These are phyloP conservation scores for Petaurus breviceps DNA, from an alignment of 2,113 vertebrate species.

Conservation along the genomic window DNA sequence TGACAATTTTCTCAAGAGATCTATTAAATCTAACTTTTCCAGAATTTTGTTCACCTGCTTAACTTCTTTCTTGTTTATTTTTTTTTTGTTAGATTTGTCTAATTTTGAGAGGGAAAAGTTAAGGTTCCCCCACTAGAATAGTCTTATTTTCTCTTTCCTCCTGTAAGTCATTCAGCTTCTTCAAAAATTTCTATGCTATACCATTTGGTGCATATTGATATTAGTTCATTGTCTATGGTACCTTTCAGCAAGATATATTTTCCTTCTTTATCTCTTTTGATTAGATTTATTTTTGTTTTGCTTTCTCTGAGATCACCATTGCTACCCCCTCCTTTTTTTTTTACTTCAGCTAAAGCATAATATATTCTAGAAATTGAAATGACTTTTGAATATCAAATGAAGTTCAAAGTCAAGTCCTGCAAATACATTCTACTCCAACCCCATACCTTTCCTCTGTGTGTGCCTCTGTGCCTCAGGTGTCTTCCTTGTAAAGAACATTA, in stretches of 20 bases:
- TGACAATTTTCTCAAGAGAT: background rate
- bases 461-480: background rate
- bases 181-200: too few relatives aligned
- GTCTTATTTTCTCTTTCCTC: too few relatives aligned
- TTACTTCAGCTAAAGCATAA: background rate
- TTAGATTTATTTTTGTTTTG: background rate
- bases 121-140: too few relatives aligned
- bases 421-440: background rate
- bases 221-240: background rate
- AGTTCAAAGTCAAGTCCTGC: too few relatives aligned
- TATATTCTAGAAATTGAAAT: background rate
- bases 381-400: too few relatives aligned
- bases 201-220: too few relatives aligned
- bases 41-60: too few relatives aligned
- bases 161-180: too few relatives aligned
- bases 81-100: too few relatives aligned
- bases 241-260: background rate
- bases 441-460: background rate
- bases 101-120: too few relatives aligned
- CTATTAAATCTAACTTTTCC: background rate
- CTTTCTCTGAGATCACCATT: background rate
- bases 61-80: too few relatives aligned
- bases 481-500: background rate
- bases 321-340: background rate
- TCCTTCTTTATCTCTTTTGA: background rate